Conservation (phyloP, 2,888 invertebrate genomes). For the Mythimna vitellina region DNA sequence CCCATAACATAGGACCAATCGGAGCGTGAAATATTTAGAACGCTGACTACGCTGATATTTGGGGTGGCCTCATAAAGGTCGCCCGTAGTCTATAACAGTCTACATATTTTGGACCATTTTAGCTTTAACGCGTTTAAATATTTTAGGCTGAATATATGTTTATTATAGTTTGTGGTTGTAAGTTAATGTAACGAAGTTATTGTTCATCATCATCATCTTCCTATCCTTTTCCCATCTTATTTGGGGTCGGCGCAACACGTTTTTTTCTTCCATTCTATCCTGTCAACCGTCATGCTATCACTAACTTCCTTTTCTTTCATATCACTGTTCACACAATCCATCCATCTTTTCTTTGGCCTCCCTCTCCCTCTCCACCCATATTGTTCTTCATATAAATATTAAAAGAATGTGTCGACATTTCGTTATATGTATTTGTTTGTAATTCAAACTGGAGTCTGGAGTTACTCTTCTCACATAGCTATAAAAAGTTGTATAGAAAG, state of each 20-base stretch:
- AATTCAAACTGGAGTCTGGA: background rate
- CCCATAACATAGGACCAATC: conserved; percentile 10
- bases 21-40: conserved; percentile 38
- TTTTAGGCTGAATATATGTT: background rate
- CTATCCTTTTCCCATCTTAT: too few species aligned
- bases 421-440: background rate
- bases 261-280: too few species aligned
- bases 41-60: conserved; percentile 26
- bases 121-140: conserved; percentile 13
- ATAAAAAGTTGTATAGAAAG: background rate
- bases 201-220: background rate
- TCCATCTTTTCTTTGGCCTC: too few species aligned
- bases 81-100: conserved; percentile 9
- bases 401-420: background rate
- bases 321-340: too few species aligned
- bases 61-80: conserved; percentile 41
- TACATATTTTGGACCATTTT: conserved; percentile 16
- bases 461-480: too few species aligned
- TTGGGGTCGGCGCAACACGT: too few species aligned
- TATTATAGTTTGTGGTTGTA: background rate
- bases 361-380: too few species aligned
- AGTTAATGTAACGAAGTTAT: background rate
- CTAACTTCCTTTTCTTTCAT: too few species aligned
- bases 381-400: background rate
- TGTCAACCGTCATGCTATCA: too few species aligned